These are phyloP conservation scores for Upupa epops DNA, from an alignment of 2,113 vertebrate genomes.

Conservation along the genomic window DNA sequence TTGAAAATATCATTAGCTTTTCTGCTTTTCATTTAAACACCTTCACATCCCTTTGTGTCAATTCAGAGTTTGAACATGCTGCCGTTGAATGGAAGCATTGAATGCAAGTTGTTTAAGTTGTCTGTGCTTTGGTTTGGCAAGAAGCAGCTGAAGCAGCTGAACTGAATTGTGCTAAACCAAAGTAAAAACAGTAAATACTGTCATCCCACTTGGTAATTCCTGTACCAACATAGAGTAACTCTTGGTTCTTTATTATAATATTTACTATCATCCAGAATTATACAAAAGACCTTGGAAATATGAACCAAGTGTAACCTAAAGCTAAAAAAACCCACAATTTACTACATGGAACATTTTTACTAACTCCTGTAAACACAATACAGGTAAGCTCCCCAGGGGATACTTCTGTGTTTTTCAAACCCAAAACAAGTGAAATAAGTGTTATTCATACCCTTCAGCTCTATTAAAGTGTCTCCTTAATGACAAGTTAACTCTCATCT, in stretches of 20 bases:
- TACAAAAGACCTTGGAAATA: not conserved
- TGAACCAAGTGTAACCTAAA: not conserved
- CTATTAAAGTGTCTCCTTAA: not conserved
- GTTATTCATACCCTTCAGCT: not conserved
- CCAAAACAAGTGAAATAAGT: not conserved
- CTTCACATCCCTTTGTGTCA: not conserved
- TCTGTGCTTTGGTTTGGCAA: not conserved
- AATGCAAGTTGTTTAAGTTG: not conserved
- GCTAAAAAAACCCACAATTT: not conserved
- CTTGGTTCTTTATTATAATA: not conserved
- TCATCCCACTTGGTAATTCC: not conserved
- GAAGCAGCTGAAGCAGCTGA: not conserved
- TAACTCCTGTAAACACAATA: not conserved
- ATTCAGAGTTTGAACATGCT: not conserved
- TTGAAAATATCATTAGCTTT: not conserved
- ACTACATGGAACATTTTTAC: not conserved
- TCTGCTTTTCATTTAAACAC: not conserved
- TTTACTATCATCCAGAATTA: not conserved
- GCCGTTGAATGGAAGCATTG: not conserved
- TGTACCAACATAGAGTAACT: not conserved
- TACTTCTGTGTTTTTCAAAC: not conserved
- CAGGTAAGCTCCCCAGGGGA: not conserved
- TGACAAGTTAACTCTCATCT: not conserved
- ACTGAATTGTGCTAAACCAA: not conserved
- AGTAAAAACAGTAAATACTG: not conserved